Evolutionary conservation across 2,797 vertebrate genomes (phyloP), one percentile per base, ranked within the genome.

Genomic region (Hippocampus kuda): DNA sequence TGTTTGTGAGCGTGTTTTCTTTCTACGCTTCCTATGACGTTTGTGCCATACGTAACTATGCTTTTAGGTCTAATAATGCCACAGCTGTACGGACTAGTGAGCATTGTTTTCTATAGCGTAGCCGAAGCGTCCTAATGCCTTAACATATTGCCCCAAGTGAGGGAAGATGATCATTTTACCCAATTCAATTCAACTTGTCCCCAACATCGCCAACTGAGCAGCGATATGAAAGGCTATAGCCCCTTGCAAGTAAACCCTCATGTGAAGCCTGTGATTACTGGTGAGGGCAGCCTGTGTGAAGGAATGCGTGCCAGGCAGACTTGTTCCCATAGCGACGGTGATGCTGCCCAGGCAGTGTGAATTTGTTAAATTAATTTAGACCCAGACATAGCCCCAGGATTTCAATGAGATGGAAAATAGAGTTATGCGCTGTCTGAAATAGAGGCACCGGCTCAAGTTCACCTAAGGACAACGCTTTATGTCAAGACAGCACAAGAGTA

Each of bases 21-120:
- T 15, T n/a, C 5, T 67, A 67, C 20, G 26, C 71, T 67, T 76
- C 44, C 62, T 65, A 70, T 10, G 16, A 81, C 87, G 85, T 87
- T 88, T 88, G 87, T 87, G 86, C 82, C 3, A 15, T 48, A 12
- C 44, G 46, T 11, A 8, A n/a, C 66, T 78, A 64, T 27, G 22
- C 26, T 30, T 51, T 66, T 27, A 20, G 22, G 20, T 65, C 3
- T 48, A 12, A 11, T 65, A 12, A 22, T 65, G 2, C 62, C 26
- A 10, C 53, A 15, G 18, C 38, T 64, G 38, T 44, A 42, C 8
- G 34, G 34, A 38, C 7, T 38, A 38, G 34, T 24, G n/a, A 3
- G n/a, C n/a, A 10, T 54, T 24, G 9, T 54, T n/a, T 4, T 54
- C 7, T n/a, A n/a, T 12, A 56, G n/a, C 10, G n/a, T 56, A 24